Evolutionary conservation across 1,140 invertebrate species (phyloP), one percentile per base, ranked within the genome.

Genomic region (Lepeophtheirus salmonis): DNA sequence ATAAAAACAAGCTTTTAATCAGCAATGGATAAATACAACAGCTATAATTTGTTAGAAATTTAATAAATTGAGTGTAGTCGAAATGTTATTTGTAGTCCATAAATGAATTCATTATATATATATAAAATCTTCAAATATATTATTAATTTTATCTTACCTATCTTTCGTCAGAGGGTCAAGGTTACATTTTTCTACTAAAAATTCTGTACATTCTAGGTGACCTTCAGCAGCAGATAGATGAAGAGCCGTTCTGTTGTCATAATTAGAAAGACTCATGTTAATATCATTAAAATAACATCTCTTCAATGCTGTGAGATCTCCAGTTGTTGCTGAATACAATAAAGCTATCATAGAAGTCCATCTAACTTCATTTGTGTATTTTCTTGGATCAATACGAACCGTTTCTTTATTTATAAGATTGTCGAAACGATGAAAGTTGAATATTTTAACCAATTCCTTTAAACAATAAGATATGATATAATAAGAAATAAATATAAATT

Each of bases 351-450:
- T 54, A 22, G 52, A 54, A n/a, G 18, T 17, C 17, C 52, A 14
- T 2, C 14, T 20, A 3, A 26, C 14, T 21, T 57, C 55, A 57
- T 57, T 16, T 17, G n/a, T 24, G 22, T 21, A 41, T 23, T 17
- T 23, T 17, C 55, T 24, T 2, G 55, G 55, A 21, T 57, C 55
- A 16, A 24, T 26, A 16, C 26, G 23, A 2, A 12, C 1, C 2
- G 22, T 16, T 4, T 16, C 26, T 2, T 25, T 20, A 17, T 57
- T 57, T 20, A 26, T 57, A 17, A 57, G 25, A 24, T 57, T 57
- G 22, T 97, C 94, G 68, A 94, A 97, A 67, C 94, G 86, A 73
- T 97, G 94, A 70, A 97, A 96, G 68, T 95, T 95, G 70, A 94
- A 97, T 56, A 81, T 79, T 41, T 78, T 75, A 2, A 96, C 85